phyloP scores from a whole-genome alignment of 2,113 vertebrate genomes.

The Piaya cayana region DNA sequence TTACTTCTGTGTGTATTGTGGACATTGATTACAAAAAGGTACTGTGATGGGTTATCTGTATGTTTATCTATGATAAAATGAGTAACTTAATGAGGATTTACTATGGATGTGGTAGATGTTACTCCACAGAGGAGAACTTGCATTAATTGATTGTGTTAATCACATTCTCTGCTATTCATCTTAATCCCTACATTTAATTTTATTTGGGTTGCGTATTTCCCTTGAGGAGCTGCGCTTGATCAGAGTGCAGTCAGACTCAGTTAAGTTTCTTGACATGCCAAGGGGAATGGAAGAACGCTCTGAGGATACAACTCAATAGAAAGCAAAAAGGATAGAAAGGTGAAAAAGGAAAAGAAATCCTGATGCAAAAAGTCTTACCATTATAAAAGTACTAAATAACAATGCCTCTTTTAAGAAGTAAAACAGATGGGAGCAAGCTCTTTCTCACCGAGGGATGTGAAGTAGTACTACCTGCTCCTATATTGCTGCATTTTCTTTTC shows the following conservation, averaged over 20 bases:
- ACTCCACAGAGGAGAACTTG: slow-evolving; percentile 7
- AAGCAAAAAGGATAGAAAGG: not conserved
- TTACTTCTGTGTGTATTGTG: not conserved
- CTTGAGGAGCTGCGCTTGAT: slow-evolving; percentile 31
- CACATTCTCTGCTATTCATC: slow-evolving; percentile 29
- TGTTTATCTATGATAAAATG: not conserved
- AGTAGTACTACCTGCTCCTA: not conserved
- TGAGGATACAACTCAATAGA: not conserved
- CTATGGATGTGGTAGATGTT: not conserved
- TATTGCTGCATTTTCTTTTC: not conserved
- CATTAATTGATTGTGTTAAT: slow-evolving; percentile 53
- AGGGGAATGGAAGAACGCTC: not conserved
- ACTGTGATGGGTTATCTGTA: not conserved
- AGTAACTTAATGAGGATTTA: slow-evolving; percentile 1
- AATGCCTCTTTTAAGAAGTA: not conserved
- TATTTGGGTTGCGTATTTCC: slow-evolving; percentile 11
- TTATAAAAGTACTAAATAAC: not conserved
- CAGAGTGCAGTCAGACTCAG: not conserved
- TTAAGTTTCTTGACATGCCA: slow-evolving; percentile 2
- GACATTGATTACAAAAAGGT: not conserved
- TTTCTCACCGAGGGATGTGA: not conserved
- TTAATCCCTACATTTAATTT: slow-evolving; percentile 61
- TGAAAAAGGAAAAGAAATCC: not conserved
- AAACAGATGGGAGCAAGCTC: not conserved
- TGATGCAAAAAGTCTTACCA: not conserved